Evolutionary conservation across 2,888 invertebrate genomes (phyloP).

Genomic region (Cheilosia pagana): DNA sequence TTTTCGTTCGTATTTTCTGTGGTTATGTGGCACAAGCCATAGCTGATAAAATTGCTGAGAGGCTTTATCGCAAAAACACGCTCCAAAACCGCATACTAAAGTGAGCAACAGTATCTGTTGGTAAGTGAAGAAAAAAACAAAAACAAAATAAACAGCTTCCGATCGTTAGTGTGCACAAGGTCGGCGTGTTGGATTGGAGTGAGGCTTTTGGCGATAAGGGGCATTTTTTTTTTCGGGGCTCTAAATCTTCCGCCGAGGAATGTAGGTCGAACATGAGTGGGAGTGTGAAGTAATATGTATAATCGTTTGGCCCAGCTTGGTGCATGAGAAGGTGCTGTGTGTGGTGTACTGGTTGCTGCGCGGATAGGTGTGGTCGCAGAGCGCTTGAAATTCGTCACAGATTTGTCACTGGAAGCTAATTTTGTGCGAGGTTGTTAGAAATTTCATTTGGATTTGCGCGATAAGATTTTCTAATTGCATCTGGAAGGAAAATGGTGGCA

Average conservation of each 20-base stretch:
- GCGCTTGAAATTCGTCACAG: not conserved
- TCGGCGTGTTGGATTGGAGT: constrained; percentile 46
- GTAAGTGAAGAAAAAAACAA: constrained; percentile 5
- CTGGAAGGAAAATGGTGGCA: too few relatives aligned
- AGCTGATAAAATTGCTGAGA: constrained; percentile 55
- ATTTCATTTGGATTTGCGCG: too few relatives aligned
- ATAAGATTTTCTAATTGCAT: too few relatives aligned
- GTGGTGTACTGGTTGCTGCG: not conserved
- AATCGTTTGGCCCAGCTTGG: not conserved
- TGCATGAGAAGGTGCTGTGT: too few relatives aligned
- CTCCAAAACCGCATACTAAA: constrained; percentile 64
- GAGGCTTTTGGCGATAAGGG: constrained; percentile 49
- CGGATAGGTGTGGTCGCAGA: not conserved
- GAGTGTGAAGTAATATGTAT: constrained; percentile 3
- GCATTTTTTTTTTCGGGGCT: constrained; percentile 22
- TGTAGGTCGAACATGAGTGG: constrained; percentile 32
- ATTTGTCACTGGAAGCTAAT: too few relatives aligned
- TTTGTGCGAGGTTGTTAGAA: too few relatives aligned
- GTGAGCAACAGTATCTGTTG: constrained; percentile 54
- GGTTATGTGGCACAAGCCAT: constrained; percentile 65
- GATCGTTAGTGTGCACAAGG: constrained; percentile 56
- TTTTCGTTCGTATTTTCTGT: constrained; percentile 37
- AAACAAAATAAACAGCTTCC: constrained; percentile 47
- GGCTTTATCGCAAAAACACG: constrained; percentile 68
- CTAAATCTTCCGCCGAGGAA: constrained; percentile 17